Conservation (phyloP, 2,797 vertebrate species). For the Lagorchestes hirsutus region DNA sequence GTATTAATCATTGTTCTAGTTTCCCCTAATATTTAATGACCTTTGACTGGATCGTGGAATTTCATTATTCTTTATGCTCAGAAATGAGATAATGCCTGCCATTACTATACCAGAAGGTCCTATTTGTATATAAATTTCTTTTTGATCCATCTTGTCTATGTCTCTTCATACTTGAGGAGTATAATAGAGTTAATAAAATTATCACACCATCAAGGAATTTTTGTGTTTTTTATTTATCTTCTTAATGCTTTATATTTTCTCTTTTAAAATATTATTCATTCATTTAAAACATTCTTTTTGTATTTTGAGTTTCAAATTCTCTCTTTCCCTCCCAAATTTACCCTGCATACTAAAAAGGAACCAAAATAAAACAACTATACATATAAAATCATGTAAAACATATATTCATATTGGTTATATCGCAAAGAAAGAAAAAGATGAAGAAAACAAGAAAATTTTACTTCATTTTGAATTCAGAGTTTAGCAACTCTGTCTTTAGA, state of each 20-base stretch:
- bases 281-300: neutral
- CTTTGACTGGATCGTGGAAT: neutral
- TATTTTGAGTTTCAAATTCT: neutral
- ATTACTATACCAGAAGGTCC: neutral
- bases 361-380: neutral
- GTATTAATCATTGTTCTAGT: neutral
- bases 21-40: neutral
- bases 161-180: neutral
- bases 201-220: neutral
- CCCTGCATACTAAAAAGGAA: neutral
- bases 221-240: neutral
- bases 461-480: neutral
- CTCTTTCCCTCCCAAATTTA: neutral
- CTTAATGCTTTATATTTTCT: neutral
- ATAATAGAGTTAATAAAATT: neutral
- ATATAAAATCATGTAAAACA: neutral
- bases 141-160: neutral
- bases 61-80: neutral
- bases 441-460: neutral
- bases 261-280: neutral
- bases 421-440: neutral
- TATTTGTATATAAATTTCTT: neutral
- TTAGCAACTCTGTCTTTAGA: neutral
- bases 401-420: neutral
- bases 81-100: neutral